Conservation (phyloP, 92 coral and sea anemone species). For the Blastomussa wellsi region DNA sequence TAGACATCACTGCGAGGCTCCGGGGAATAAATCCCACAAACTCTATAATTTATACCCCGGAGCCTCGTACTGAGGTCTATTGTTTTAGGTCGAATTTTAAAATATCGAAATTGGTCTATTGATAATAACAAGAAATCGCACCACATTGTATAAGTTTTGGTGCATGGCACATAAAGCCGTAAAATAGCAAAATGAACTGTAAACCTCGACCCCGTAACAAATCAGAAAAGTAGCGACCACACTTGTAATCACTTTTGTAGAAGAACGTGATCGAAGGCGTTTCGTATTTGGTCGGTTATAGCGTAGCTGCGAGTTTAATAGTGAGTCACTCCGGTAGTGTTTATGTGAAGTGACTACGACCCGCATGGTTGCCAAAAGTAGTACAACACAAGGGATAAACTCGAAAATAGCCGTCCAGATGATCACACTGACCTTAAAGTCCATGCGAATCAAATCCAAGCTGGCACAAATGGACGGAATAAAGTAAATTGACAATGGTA, state of each 20-base stretch:
- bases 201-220: conserved; percentile 24
- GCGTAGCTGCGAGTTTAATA: conserved; percentile 7
- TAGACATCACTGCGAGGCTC: no score
- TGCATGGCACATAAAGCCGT: not conserved
- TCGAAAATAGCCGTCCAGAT: conserved; percentile 29
- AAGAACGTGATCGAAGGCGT: not conserved
- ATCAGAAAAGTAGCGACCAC: conserved; percentile 30
- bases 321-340: conserved; percentile 22
- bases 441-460: conserved; percentile 2
- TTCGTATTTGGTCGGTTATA: conserved; percentile 11
- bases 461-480: conserved; percentile 28
- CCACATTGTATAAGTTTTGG: not conserved
- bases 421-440: conserved; percentile 16
- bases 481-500: conserved; percentile 6
- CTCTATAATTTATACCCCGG: no score
- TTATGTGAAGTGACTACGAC: conserved; percentile 13
- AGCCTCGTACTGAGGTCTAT: no score
- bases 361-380: not conserved
- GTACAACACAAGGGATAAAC: conserved; percentile 15
- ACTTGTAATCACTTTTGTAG: conserved; percentile 8
- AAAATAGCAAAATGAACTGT: conserved; percentile 41
- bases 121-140: conserved; percentile 5
- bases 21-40: no score
- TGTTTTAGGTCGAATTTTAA: no score
- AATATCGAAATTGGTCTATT: no score